Evolutionary conservation across 2,113 vertebrate species (phyloP).

Genomic region (Geococcyx californianus): DNA sequence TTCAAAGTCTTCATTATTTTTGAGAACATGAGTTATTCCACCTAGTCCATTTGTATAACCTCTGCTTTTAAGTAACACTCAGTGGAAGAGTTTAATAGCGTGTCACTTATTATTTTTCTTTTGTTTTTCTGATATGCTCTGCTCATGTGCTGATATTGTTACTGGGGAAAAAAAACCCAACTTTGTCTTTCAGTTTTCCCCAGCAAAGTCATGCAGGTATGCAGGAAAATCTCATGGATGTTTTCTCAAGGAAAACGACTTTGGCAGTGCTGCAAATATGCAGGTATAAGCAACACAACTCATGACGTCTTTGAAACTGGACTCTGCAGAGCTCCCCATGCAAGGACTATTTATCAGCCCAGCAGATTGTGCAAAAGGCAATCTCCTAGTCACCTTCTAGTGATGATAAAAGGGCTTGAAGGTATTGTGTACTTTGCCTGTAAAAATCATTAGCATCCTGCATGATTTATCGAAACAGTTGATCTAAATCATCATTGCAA

Average conservation of each 20-base stretch:
- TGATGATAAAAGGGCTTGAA: background rate
- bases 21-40: background rate
- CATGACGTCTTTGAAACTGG: fast-evolving
- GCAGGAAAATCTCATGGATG: background rate
- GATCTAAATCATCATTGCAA: background rate
- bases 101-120: background rate
- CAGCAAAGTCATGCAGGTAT: background rate
- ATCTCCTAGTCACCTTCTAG: background rate
- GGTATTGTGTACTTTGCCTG: background rate
- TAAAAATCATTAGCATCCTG: background rate
- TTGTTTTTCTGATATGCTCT: background rate
- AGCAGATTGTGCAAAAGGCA: background rate
- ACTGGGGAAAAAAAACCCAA: background rate
- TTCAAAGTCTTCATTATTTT: background rate
- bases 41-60: background rate
- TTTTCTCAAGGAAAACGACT: background rate
- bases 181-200: background rate
- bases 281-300: background rate
- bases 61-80: background rate
- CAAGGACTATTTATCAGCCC: background rate
- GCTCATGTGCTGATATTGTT: background rate
- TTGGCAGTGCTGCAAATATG: background rate
- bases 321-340: background rate
- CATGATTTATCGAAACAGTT: background rate
- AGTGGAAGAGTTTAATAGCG: background rate